phyloP scores from a whole-genome alignment of 1,140 invertebrate genomes.

The Aphis craccivora region DNA sequence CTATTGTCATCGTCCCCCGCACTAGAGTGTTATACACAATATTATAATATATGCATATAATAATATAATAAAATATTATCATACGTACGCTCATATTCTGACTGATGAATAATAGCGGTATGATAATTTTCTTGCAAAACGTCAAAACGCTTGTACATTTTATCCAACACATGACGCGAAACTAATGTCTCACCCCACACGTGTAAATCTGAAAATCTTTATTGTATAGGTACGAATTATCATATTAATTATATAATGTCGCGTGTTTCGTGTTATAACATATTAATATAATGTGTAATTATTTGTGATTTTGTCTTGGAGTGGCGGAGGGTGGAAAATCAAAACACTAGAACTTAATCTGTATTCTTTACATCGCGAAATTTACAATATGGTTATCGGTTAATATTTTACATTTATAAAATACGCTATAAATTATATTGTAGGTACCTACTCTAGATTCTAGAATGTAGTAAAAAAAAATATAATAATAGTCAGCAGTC shows the following conservation, averaged over 20 bases:
- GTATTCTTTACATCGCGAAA: too few relatives aligned
- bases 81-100: background rate
- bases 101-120: background rate
- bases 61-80: background rate
- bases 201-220: background rate
- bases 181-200: background rate
- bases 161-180: background rate
- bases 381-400: background rate
- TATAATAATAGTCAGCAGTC: background rate
- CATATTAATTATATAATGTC: background rate
- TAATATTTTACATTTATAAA: background rate
- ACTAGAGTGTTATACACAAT: background rate
- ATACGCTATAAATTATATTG: background rate
- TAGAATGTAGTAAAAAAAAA: background rate
- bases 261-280: background rate
- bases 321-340: background rate
- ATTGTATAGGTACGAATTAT: background rate
- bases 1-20: slow-evolving; percentile 1
- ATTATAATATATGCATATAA: background rate
- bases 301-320: background rate
- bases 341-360: background rate
- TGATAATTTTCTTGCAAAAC: slow-evolving; percentile 1
- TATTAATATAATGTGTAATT: background rate
- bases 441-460: background rate
- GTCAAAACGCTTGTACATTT: background rate